Conservation (phyloP, 2,113 vertebrate genomes). For the Phylloscopus whistleri region DNA sequence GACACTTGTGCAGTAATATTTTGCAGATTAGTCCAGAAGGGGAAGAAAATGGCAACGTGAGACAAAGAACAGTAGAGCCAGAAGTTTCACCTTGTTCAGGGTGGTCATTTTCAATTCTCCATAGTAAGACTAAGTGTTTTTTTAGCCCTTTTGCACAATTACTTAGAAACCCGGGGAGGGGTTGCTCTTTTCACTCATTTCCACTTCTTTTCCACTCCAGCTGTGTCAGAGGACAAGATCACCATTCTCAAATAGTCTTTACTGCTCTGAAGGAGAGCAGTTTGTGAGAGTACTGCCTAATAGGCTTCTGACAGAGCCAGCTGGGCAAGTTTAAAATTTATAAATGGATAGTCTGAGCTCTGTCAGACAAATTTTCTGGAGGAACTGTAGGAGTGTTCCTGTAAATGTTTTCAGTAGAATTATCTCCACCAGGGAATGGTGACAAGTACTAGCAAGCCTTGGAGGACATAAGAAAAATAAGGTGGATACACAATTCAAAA, state of each 20-base stretch:
- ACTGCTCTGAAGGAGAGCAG: background rate
- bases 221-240: background rate
- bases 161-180: background rate
- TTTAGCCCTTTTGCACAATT: background rate
- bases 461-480: background rate
- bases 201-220: slow-evolving; percentile 1
- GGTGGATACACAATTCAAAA: background rate
- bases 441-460: background rate
- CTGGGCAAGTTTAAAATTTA: background rate
- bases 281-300: background rate
- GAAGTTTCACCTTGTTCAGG: background rate
- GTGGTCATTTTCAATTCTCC: background rate
- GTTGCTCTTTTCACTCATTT: background rate
- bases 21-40: background rate
- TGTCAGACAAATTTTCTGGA: background rate
- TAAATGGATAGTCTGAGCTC: background rate
- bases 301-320: background rate
- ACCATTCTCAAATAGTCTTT: background rate
- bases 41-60: background rate
- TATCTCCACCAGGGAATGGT: background rate
- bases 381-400: background rate
- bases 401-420: background rate
- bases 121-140: background rate
- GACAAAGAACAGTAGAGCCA: background rate
- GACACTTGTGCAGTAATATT: background rate